Evolutionary conservation across 2,113 vertebrate genomes (phyloP).

Genomic region (Anolis sagrei): DNA sequence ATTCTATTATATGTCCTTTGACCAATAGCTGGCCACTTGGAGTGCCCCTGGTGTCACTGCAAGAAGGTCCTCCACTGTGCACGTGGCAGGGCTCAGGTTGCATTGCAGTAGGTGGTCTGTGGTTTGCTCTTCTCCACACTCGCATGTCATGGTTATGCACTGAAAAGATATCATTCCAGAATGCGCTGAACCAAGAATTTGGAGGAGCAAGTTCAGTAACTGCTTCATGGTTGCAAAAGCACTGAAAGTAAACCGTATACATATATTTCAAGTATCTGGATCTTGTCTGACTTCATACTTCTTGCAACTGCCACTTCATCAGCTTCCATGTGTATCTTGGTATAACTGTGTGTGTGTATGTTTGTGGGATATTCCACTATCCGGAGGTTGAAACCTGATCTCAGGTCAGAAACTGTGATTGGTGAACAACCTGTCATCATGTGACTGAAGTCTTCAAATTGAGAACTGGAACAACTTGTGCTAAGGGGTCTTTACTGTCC

Average conservation of each 20-base stretch:
- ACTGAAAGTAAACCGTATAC: accelerated
- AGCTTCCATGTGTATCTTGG: background rate
- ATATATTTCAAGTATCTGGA: background rate
- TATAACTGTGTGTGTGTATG: background rate
- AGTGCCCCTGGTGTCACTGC: no score
- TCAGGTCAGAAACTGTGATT: background rate
- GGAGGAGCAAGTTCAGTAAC: slow-evolving; percentile 12
- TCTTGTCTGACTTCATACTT: background rate
- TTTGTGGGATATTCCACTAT: background rate
- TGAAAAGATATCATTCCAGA: background rate
- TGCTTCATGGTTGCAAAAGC: slow-evolving; percentile 2
- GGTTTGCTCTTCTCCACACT: no score
- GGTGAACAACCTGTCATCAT: background rate
- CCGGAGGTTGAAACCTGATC: background rate
- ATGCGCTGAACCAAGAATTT: background rate
- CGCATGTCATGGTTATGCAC: background rate
- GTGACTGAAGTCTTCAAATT: background rate
- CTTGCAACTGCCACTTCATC: no score
- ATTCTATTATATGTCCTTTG: no score
- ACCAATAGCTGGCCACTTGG: no score
- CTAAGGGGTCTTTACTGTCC: background rate
- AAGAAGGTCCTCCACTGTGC: no score
- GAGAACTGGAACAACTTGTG: background rate
- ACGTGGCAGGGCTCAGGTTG: no score
- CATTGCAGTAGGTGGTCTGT: no score